Evolutionary conservation across 2,888 invertebrate genomes (phyloP).

Genomic region (Leptinotarsa tumamoca): DNA sequence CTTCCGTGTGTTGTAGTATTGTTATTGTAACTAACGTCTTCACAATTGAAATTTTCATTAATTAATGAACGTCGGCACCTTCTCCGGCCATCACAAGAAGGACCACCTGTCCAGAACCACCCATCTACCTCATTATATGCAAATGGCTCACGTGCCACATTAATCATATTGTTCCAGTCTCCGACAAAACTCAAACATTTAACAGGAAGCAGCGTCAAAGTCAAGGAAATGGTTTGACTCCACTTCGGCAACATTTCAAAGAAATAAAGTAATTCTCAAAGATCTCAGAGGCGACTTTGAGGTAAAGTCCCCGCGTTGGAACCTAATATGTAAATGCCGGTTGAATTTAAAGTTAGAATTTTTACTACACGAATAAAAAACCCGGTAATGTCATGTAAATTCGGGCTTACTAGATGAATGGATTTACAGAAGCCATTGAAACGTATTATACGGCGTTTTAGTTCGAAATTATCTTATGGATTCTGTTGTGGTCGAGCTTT

Average conservation of each 20-base stretch:
- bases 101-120: slow-evolving; percentile 27
- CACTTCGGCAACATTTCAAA: slow-evolving; percentile 4
- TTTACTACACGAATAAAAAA: slow-evolving; percentile 45
- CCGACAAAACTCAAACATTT: neutral
- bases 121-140: slow-evolving; percentile 37
- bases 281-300: slow-evolving; percentile 10
- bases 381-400: slow-evolving; percentile 45
- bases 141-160: slow-evolving; percentile 25
- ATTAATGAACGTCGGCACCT: neutral
- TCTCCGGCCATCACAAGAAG: neutral
- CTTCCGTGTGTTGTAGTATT: too few species aligned
- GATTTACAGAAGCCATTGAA: slow-evolving; percentile 42
- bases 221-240: neutral
- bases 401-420: slow-evolving; percentile 39
- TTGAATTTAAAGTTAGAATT: slow-evolving; percentile 38
- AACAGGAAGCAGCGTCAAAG: slow-evolving; percentile 13
- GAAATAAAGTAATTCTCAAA: slow-evolving; percentile 22
- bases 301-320: slow-evolving; percentile 32
- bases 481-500: slow-evolving; percentile 22
- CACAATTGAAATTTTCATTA: too few species aligned
- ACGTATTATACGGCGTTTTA: slow-evolving; percentile 32
- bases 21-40: too few species aligned
- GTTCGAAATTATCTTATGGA: slow-evolving; percentile 32
- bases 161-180: slow-evolving; percentile 7
- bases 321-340: slow-evolving; percentile 38